Conservation (phyloP, 2,888 invertebrate species). For the Diarsia dahlii region DNA sequence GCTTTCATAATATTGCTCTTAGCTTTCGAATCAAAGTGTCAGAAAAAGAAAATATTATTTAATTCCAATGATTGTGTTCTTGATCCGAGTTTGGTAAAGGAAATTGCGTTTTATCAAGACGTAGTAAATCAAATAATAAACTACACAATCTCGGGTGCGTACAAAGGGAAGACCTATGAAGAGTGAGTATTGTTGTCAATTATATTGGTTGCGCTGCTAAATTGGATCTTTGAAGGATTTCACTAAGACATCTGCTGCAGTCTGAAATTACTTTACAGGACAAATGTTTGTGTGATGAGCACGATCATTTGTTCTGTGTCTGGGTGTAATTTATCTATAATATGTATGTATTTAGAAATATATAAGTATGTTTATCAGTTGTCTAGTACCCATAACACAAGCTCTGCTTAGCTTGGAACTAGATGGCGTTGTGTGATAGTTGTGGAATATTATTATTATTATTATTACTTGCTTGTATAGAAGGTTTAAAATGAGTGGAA, state of each 20-base stretch:
- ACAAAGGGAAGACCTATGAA: slow-evolving; percentile 90
- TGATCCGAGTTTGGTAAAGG: slow-evolving; percentile 78
- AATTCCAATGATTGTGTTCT: slow-evolving; percentile 71
- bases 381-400: too few species aligned
- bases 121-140: slow-evolving; percentile 89
- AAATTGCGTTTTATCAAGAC: slow-evolving; percentile 91
- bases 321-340: too few species aligned
- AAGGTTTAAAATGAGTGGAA: too few species aligned
- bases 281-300: too few species aligned
- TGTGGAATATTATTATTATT: too few species aligned
- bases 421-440: too few species aligned
- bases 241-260: neutral
- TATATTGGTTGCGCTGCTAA: slow-evolving; percentile 21
- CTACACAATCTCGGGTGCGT: slow-evolving; percentile 85
- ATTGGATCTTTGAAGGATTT: slow-evolving; percentile 32
- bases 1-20: slow-evolving; percentile 17
- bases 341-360: too few species aligned
- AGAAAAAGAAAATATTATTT: slow-evolving; percentile 17
- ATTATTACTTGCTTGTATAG: slow-evolving; percentile 1
- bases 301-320: too few species aligned
- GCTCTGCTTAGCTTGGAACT: too few species aligned
- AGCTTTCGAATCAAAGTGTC: slow-evolving; percentile 36
- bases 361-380: too few species aligned
- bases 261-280: slow-evolving; percentile 1
- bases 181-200: slow-evolving; percentile 81